Conservation (phyloP, 2,113 vertebrate genomes). For the Prolemur simus region DNA sequence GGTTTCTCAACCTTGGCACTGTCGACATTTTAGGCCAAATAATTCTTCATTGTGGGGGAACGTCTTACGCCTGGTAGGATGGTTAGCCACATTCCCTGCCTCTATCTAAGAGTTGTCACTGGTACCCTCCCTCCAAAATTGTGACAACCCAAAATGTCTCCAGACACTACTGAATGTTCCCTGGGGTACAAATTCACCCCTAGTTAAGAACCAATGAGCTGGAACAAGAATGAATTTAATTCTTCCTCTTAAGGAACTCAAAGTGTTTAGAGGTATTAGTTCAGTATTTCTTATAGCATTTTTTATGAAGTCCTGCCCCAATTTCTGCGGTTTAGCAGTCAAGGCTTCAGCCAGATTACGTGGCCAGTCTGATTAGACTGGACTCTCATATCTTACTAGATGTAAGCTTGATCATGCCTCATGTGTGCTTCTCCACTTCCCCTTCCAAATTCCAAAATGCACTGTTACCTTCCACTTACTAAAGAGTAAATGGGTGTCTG, state of each 20-base stretch:
- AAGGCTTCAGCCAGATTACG: neutral
- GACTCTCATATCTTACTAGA: neutral
- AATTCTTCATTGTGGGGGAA: neutral
- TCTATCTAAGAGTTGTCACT: neutral
- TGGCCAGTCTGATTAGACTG: neutral
- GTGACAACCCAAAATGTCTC: neutral
- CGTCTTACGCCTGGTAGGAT: fast-evolving
- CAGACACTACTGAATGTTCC: neutral
- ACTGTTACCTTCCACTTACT: neutral
- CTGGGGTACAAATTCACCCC: neutral
- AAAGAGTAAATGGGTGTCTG: neutral
- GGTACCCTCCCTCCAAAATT: fast-evolving
- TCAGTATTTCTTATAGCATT: neutral
- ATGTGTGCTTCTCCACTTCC: neutral
- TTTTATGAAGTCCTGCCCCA: neutral
- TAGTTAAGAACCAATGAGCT: neutral
- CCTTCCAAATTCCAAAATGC: neutral
- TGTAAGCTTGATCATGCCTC: neutral
- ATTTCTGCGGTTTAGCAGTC: neutral
- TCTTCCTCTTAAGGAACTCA: neutral
- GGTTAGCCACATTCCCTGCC: neutral
- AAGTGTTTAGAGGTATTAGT: neutral
- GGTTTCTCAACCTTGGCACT: neutral
- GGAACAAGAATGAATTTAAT: neutral
- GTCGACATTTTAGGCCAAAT: too few relatives aligned